Evolutionary conservation across 23 tunicate species (phyloP).

Genomic region (Styela clava): DNA sequence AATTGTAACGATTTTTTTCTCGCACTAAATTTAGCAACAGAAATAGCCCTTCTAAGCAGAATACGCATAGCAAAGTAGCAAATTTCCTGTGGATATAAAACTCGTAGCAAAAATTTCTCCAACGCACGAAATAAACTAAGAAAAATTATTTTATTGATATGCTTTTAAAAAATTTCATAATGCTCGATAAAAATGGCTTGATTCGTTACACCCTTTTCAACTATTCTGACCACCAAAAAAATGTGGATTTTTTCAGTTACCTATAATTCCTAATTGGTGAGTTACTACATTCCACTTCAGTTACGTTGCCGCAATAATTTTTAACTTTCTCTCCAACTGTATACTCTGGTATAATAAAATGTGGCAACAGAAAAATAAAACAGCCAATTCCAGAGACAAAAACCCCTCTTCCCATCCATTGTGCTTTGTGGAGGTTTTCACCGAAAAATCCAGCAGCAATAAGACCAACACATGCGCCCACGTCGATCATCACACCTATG

Average conservation of each 20-base stretch:
- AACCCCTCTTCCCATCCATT: conserved; percentile 2
- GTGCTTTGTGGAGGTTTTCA: background rate
- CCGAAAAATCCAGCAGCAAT: background rate
- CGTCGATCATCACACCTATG: conserved; percentile 5
- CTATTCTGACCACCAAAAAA: no score
- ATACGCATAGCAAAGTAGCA: no score
- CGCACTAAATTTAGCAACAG: no score
- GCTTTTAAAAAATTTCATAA: no score
- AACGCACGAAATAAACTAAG: no score
- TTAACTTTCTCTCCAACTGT: background rate
- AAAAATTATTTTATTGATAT: no score
- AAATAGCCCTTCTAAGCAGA: no score
- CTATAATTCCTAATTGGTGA: conserved; percentile 3
- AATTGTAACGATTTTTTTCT: no score
- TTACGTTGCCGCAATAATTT: conserved; percentile 16
- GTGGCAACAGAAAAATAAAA: background rate
- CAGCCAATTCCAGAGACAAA: background rate
- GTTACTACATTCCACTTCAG: background rate
- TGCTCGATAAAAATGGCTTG: no score
- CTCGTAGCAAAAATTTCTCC: no score
- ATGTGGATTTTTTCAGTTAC: background rate
- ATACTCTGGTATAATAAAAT: background rate
- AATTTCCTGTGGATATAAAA: no score
- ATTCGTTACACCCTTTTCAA: no score
- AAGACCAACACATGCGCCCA: conserved; percentile 8